A percentile compares a stretch with the other conserved stretches of the same genome.
Conservation (phyloP, 2,888 invertebrate genomes). For the Lasioglossum villosulum region DNA sequence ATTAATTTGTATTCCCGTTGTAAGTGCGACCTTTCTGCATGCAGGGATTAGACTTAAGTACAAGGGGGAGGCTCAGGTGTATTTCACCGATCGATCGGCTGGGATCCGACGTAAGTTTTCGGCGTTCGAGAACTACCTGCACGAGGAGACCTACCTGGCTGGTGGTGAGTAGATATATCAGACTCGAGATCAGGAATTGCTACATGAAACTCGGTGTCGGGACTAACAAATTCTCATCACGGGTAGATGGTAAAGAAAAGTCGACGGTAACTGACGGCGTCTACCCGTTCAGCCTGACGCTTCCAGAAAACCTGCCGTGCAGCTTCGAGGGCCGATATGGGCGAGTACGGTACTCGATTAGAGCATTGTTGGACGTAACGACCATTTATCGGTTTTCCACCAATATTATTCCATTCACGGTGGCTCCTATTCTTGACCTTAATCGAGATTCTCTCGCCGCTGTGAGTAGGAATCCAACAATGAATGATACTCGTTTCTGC, state of each 20-base stretch:
- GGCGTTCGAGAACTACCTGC: slow-evolving; percentile 76
- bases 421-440: slow-evolving; percentile 84
- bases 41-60: slow-evolving; percentile 76
- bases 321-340: slow-evolving; percentile 84
- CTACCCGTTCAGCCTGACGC: slow-evolving; percentile 84
- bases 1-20: not conserved
- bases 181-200: not conserved
- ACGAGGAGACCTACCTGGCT: slow-evolving; percentile 71
- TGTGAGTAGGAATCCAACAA: slow-evolving; percentile 71
- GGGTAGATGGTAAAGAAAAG: slow-evolving; percentile 69
- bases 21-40: slow-evolving; percentile 28
- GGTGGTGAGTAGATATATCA: slow-evolving; percentile 72
- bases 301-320: slow-evolving; percentile 84
- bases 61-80: slow-evolving; percentile 78
- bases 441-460: slow-evolving; percentile 82
- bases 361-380: slow-evolving; percentile 82
- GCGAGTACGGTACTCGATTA: slow-evolving; percentile 84
- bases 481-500: slow-evolving; percentile 40
- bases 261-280: slow-evolving; percentile 71
- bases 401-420: slow-evolving; percentile 84
- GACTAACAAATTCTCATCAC: slow-evolving; percentile 55
- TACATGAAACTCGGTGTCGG: not conserved
- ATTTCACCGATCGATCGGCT: slow-evolving; percentile 78
- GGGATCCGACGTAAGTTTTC: slow-evolving; percentile 76
- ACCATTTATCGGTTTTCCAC: slow-evolving; percentile 67